Evolutionary conservation across 1,140 invertebrate species (phyloP).

Genomic region (Microplitis mediator): DNA sequence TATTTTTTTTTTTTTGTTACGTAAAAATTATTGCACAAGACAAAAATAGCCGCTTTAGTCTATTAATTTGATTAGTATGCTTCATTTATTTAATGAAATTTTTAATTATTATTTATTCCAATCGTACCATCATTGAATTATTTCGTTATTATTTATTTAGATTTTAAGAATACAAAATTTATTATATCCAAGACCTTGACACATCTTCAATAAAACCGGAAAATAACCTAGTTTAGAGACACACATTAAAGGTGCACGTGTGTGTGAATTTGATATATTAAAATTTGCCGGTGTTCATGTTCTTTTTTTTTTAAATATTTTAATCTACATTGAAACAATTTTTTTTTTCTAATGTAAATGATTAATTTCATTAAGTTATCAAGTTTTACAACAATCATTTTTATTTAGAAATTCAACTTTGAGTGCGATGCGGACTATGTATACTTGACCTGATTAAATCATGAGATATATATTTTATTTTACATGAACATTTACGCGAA

Average conservation of each 20-base stretch:
- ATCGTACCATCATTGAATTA: not conserved
- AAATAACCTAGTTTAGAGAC: conserved; percentile 20
- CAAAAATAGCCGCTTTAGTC: conserved; percentile 4
- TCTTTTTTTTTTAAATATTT: not conserved
- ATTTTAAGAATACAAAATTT: not conserved
- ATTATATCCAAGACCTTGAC: not conserved
- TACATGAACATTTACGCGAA: not conserved
- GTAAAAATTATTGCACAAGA: conserved; percentile 21
- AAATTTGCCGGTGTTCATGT: conserved; percentile 1
- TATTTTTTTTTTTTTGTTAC: conserved; percentile 1
- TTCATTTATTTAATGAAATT: not conserved
- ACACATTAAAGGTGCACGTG: not conserved
- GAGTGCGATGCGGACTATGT: not conserved
- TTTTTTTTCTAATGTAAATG: not conserved
- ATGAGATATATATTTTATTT: not conserved
- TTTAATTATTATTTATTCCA: not conserved
- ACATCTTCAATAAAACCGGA: not conserved
- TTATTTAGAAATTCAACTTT: no score
- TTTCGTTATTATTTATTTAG: not conserved
- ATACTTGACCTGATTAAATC: not conserved
- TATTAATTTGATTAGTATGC: not conserved
- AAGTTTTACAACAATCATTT: no score
- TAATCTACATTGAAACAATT: not conserved
- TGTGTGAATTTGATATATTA: not conserved
- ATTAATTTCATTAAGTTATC: not conserved